Base-by-base conservation (phyloP, 2,888 invertebrate species). In the Teinopalpus imperialis region DNA sequence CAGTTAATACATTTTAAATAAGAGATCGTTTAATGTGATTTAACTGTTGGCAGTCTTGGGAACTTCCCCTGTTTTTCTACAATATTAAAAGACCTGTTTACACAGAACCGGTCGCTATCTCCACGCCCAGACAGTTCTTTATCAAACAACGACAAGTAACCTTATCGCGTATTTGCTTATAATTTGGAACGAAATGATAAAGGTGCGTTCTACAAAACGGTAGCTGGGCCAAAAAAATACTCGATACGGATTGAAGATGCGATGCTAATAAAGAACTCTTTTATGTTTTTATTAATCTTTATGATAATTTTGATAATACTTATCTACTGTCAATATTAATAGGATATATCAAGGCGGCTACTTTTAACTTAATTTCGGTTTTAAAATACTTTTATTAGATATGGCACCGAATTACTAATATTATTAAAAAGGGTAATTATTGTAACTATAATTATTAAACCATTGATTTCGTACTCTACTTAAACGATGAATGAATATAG, bases 121-220 rank as follows among this genome's bases (percentile, higher is more conserved):
- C 9, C 21, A 29, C 30, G 24, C 16, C n/a, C 12, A 30, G 10
- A 29, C 34, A 14, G 20, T 29, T 26, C 8, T 27, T 44, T 48
- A 51, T 48, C 51, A 39, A 34, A 39, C 12, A 29, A 34, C 43
- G 29, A 42, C 35, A 48, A 36, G 16, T 36, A 35, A 24, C 10
- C 18, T 39, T 48, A 51, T 51, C 51, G 26, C 18, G 23, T 48
- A 48, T 48, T 40, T 48, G 37, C 32, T 48, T 46, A 23, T 51
- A 46, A 51, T 48, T 43, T 48, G 23, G 46, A 43, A 20, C 46
- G 30, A 8, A 27, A 24, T 30, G 46, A 46, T 46, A 46, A 45
- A 37, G 16, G 18, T 35, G 18, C 1, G 23, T 53, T 13, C 32
- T 58, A 58, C 56, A 10, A 20, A 31, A 37, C 36, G 9, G 16